Conservation (phyloP, 2,113 vertebrate genomes). For the Heptranchias perlo region DNA sequence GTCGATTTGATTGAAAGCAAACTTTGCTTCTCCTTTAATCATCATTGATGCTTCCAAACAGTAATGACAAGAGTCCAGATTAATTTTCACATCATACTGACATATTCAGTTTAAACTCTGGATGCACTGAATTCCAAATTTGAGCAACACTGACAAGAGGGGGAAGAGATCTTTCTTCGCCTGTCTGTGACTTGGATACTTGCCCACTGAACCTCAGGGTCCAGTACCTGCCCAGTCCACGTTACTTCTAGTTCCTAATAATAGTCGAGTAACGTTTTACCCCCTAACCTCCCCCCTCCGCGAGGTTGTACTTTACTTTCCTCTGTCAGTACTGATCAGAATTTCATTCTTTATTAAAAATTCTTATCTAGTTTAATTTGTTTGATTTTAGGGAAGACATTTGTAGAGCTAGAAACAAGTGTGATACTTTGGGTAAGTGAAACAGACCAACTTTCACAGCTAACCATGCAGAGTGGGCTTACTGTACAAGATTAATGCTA, state of each 20-base stretch:
- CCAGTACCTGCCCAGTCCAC: neutral
- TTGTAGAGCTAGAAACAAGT: conserved; percentile 89
- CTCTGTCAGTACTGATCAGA: conserved; percentile 29
- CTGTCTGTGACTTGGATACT: neutral
- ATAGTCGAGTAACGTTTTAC: neutral
- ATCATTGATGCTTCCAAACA: neutral
- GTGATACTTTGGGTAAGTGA: conserved; percentile 90
- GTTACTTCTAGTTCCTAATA: conserved; percentile 6
- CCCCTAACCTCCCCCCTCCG: neutral
- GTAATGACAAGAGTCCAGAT: neutral
- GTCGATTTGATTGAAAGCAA: neutral
- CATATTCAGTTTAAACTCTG: neutral
- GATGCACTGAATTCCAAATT: neutral
- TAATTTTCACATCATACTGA: neutral
- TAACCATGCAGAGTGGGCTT: neutral
- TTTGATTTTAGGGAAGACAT: conserved; percentile 85
- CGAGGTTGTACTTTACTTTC: neutral
- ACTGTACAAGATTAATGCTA: conserved; percentile 9
- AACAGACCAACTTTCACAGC: conserved; percentile 23
- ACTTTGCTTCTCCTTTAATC: neutral
- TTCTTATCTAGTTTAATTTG: conserved; percentile 42
- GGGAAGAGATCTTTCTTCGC: neutral
- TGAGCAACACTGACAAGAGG: neutral
- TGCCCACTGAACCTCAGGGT: neutral
- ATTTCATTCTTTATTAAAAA: conserved; percentile 32